phyloP scores from a whole-genome alignment of 2,797 vertebrate species.

The Sebastes steindachneri region DNA sequence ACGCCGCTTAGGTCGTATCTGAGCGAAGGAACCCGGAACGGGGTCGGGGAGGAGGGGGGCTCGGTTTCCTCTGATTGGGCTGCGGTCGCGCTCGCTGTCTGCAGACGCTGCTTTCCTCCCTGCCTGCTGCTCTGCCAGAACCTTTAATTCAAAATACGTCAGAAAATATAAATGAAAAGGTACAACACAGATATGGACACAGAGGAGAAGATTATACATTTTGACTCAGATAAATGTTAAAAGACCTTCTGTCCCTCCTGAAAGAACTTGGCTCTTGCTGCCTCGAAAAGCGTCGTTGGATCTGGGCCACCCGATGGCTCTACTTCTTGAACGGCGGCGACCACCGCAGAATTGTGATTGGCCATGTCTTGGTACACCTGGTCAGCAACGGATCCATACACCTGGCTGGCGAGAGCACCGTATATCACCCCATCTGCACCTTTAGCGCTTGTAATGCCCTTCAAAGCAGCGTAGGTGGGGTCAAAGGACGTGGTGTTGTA shows the following conservation, averaged over 20 bases:
- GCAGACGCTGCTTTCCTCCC: conserved; percentile 68
- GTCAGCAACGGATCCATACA: conserved; percentile 83
- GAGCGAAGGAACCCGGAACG: conserved; percentile 82
- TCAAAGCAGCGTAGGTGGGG: conserved; percentile 84
- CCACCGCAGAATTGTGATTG: conserved; percentile 48
- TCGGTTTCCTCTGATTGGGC: conserved; percentile 82
- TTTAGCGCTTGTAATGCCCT: conserved; percentile 81
- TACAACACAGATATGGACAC: neutral
- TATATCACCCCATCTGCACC: conserved; percentile 83
- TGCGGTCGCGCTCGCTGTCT: conserved; percentile 82
- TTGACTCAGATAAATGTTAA: neutral
- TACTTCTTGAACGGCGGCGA: conserved; percentile 14
- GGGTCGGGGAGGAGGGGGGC: conserved; percentile 86
- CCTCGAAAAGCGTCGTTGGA: conserved; percentile 84
- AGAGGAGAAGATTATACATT: neutral
- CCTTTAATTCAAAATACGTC: conserved; percentile 39
- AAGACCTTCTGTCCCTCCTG: conserved; percentile 85
- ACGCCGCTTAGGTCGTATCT: conserved; percentile 78
- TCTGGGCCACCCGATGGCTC: conserved; percentile 63
- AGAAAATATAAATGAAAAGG: neutral
- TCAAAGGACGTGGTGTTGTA: conserved; percentile 85
- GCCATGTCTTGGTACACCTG: conserved; percentile 74
- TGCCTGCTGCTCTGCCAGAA: conserved; percentile 85
- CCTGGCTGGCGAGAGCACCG: conserved; percentile 85
- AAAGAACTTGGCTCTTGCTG: conserved; percentile 86